Evolutionary conservation across 2,888 invertebrate genomes (phyloP).

Genomic region (Drepanosiphum platanoidis): DNA sequence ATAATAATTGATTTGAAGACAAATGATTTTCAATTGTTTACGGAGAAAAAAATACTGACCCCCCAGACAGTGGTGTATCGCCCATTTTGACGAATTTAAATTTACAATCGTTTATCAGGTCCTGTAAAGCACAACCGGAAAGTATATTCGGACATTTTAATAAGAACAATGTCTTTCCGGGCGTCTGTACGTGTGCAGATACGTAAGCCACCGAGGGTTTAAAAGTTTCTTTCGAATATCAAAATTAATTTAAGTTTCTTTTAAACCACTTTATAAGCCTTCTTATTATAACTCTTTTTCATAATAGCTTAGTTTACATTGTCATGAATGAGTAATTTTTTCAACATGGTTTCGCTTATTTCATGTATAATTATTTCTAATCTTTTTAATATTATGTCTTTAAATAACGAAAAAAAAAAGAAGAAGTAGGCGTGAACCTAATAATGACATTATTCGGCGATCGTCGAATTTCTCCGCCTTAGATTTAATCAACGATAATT

Average conservation of each 20-base stretch:
- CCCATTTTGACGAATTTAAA: background rate
- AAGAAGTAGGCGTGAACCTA: background rate
- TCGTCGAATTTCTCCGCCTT: background rate
- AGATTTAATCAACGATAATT: background rate
- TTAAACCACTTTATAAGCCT: slow-evolving; percentile 26
- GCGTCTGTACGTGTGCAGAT: slow-evolving; percentile 3
- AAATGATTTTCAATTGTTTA: too few species aligned
- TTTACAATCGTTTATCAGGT: slow-evolving; percentile 6
- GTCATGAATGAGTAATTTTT: slow-evolving; percentile 2
- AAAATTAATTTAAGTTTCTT: slow-evolving; percentile 59
- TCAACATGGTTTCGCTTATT: background rate
- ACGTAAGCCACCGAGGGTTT: slow-evolving; percentile 37
- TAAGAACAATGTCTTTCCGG: slow-evolving; percentile 16
- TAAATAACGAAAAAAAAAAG: too few species aligned
- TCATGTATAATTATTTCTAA: background rate
- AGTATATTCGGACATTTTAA: background rate
- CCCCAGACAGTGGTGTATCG: too few species aligned
- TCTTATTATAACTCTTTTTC: slow-evolving; percentile 8
- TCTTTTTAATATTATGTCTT: background rate
- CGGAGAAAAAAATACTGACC: too few species aligned
- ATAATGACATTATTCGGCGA: background rate
- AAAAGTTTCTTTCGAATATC: slow-evolving; percentile 54
- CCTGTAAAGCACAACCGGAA: background rate
- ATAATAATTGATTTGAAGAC: too few species aligned
- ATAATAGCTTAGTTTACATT: slow-evolving; percentile 19